Base-by-base conservation (phyloP, 1,140 invertebrate genomes). In the Trypoxylus dichotomus region DNA sequence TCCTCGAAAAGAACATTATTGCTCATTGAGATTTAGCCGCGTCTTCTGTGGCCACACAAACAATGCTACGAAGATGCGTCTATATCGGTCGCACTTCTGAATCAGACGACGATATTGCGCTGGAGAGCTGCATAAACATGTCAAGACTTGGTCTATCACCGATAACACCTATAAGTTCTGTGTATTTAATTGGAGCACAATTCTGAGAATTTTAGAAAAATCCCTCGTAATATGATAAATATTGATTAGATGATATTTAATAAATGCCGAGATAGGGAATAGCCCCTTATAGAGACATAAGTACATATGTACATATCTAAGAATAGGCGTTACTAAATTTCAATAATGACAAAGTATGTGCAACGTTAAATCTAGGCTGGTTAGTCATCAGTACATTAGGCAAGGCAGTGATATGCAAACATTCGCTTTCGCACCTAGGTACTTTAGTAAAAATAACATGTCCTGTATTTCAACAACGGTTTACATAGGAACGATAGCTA, bases 401-500 rank as follows among this genome's bases (percentile, higher is more conserved):
- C 19, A 19, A 54, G 15, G 15, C 7, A 19, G 13, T 54, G 47
- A 54, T 54, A 54, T 54, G 47, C 47, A 54, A 54, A 54, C 19
- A 54, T 54, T 54, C 47, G 13, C 47, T n/a, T 19, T 19, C 15
- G 5, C 47, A 19, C 15, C 19, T 54, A 19, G 19, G 11, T 54
- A 19, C 15, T 19, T 19, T 15, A 54, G 47, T 54, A 68, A 68
- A 68, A 68, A 68, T 68, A 27, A 24, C 24, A 68, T 68, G 24
- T 29, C 21, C 60, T 68, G 24, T 24, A 68, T 29, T 68, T 68
- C 60, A 24, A 68, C 60, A 24, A 68, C 60, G 24, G 60, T 27
- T 68, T 24, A 10, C n/a, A 74, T 74, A 13, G 72, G 7, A 47
- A 29, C 72, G 27, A 74, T 13, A 74, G 32, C 27, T 74, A 74